Conservation (phyloP, 2,797 vertebrate genomes). For the Syndactyla subalaris region DNA sequence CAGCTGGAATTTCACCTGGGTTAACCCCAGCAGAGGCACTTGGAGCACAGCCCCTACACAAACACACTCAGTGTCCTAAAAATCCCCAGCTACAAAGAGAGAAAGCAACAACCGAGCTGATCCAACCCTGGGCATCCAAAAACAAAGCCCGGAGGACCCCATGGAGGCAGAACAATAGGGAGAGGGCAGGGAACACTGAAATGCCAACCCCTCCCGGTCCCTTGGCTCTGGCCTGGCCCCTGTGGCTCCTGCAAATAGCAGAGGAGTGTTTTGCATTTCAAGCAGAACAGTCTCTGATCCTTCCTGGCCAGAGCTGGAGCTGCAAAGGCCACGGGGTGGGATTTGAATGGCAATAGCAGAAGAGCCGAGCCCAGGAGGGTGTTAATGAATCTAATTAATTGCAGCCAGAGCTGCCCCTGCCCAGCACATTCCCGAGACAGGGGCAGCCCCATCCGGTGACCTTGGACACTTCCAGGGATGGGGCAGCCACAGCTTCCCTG, state of each 20-base stretch:
- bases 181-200: background rate
- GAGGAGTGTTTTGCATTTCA: background rate
- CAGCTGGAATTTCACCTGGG: background rate
- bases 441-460: background rate
- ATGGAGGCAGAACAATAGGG: background rate
- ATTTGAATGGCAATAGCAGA: background rate
- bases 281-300: background rate
- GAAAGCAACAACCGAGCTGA: background rate
- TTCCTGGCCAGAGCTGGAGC: background rate
- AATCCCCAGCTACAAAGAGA: background rate
- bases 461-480: background rate
- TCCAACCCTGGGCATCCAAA: background rate
- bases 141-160: background rate
- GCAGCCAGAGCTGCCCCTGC: background rate
- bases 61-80: background rate
- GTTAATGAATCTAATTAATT: background rate
- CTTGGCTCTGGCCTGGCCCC: background rate
- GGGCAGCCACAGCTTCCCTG: background rate
- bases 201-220: background rate
- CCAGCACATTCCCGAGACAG: background rate
- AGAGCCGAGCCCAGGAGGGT: background rate
- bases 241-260: conserved; percentile 30
- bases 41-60: background rate
- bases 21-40: background rate
- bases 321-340: background rate